Evolutionary conservation across 2,888 invertebrate genomes (phyloP), one percentile per base, ranked within the genome.

Genomic region (Ormyrus nitidulus): DNA sequence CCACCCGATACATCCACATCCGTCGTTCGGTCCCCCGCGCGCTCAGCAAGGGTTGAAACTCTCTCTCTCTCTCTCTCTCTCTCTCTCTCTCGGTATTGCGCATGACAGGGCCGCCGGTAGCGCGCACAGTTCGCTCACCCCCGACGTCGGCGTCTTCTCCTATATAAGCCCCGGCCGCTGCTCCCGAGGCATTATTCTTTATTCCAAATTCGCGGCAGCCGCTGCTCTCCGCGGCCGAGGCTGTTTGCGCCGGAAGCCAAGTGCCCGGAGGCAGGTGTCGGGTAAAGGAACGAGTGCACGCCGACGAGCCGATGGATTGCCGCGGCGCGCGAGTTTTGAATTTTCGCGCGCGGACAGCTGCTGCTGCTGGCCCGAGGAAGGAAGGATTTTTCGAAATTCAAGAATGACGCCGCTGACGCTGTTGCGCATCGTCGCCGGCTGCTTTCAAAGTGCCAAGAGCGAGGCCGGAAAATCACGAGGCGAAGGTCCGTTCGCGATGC

Each of bases 341-440:
- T 19, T 19, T 19, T 19, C 19, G 19, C 19, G 19, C 19, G 19
- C 19, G 19, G 1, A 19, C 19, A 2, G 19, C 19, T 19, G 19
- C 19, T 19, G 19, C 19, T 19, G 19, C 19, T 19, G 19, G 19
- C 19, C 1, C 19, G 19, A 19, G 19, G 19, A 19, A 1, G 19
- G 19, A 19, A 19, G 19, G 19, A 19, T 19, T 19, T 19, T 19
- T 19, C 19, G 19, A 19, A 2, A 19, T 19, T 19, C 19, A 19
- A 19, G 19, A 19, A 79, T 69, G 78, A 61, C 62, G 49, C 49
- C 69, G 51, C 44, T 58, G 70, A 48, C 71, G 65, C 65, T 79
- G 46, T 5, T 73, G 56, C 56, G 74, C 44, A 68, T 79, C 51
- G 62, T 79, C 46, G 69, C 34, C 64, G 69, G 69, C 6, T 79